These are phyloP conservation scores for Microctenopoma lineatum DNA, from an alignment of 2,797 vertebrate species.

Conservation along the genomic window DNA sequence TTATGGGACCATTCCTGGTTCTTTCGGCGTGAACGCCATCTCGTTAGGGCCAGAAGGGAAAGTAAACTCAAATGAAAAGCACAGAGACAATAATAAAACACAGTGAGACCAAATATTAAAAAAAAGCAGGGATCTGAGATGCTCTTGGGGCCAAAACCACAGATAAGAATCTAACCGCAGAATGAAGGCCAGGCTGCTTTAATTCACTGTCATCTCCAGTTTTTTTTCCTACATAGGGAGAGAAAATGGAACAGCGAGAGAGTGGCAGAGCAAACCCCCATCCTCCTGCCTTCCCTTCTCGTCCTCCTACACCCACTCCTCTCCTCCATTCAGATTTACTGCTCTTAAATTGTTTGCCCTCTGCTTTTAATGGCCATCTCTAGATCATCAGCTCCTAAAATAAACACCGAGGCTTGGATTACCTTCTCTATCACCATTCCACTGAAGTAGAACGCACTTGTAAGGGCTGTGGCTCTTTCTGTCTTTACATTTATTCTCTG, in stretches of 20 bases:
- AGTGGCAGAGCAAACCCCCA: conserved; percentile 31
- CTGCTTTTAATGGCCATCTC: conserved; percentile 75
- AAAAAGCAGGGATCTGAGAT: conserved; percentile 50
- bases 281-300: conserved; percentile 17
- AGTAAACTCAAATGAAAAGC: conserved; percentile 71
- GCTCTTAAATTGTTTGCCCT: conserved; percentile 75
- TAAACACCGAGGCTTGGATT: conserved; percentile 72
- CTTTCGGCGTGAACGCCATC: conserved; percentile 51
- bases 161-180: conserved; percentile 82
- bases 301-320: conserved; percentile 44
- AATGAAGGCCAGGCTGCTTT: conserved; percentile 75
- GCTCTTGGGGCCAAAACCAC: conserved; percentile 77
- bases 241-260: conserved; percentile 34
- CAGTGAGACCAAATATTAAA: conserved; percentile 22
- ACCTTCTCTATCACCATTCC: conserved; percentile 60
- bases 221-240: conserved; percentile 29
- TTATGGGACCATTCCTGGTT: conserved; percentile 39
- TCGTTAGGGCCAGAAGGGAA: conserved; percentile 60
- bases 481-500: conserved; percentile 40
- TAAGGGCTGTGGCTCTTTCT: conserved; percentile 9
- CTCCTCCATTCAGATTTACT: conserved; percentile 68
- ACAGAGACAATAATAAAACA: conserved; percentile 66
- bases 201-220: conserved; percentile 72
- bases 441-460: conserved; percentile 44
- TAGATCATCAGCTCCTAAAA: conserved; percentile 79